Base-by-base conservation (phyloP, 2,797 vertebrate species). In the Pangasius macronema region DNA sequence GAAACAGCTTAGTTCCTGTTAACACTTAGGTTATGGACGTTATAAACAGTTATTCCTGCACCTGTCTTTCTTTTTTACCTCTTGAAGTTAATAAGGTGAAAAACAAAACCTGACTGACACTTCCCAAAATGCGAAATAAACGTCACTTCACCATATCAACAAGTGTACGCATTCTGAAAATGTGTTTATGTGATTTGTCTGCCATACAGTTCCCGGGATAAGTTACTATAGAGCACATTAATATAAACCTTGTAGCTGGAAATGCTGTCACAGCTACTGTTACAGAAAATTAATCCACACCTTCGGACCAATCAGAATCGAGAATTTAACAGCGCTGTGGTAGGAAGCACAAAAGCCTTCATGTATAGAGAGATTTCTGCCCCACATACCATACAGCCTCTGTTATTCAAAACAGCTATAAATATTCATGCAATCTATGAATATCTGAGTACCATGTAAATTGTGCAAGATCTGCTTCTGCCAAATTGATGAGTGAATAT, bases 341-440 rank as follows among this genome's bases (percentile, higher is more conserved):
- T 5, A 61, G 36, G 61, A 81, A 81, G 36, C 36, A 81, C 33
- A 39, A 61, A 42, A 18, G 30, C 7, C 39, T 46, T 46, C 11
- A 82, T 16, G 24, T 42, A 22, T 49, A 49, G 20, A 65, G 39
- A 51, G 42, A 75, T 36, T n/a, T 73, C 22, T 65, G 16, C 8
- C n/a, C 70, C 70, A 84, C 49, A 27, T 72, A 57, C 53, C 49
- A 82, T 82, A 82, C 61, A 59, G 36, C 49, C 36, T 86, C 68
- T 88, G 3, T 77, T 88, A 86, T 82, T 73, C 72, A 83, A 84
- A 82, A 16, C 76, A 42, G 24, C 73, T 82, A 88, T 86, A 77
- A 87, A 91, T 88, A 88, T 79, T 85, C 80, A 88, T 85, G 82
- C 75, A 73, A 55, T 73, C 83, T 77, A 87, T 85, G 86, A 90